Conservation (phyloP, 1,140 invertebrate species). For the Stegodyphus mimosarum region DNA sequence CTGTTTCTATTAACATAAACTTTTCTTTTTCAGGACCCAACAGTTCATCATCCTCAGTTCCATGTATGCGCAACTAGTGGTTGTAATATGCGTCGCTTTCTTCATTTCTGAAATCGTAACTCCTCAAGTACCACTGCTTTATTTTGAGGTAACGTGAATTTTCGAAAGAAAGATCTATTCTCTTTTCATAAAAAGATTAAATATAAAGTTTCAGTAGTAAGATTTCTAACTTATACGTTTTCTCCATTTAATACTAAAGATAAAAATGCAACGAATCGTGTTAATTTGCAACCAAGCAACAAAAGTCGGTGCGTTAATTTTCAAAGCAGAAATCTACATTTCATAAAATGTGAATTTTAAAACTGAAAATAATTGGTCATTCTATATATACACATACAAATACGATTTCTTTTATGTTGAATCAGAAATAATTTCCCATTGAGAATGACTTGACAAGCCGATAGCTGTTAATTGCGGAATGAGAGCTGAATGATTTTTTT, state of each 20-base stretch:
- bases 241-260: neutral
- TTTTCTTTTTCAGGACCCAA: slow-evolving; percentile 79
- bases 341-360: too few relatives aligned
- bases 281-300: neutral
- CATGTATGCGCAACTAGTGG: slow-evolving; percentile 90
- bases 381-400: too few relatives aligned
- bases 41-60: slow-evolving; percentile 90
- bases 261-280: neutral
- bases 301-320: neutral
- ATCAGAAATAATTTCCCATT: too few relatives aligned
- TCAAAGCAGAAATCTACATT: too few relatives aligned
- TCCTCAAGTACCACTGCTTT: slow-evolving; percentile 86
- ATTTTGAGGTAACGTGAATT: slow-evolving; percentile 78
- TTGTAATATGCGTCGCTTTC: slow-evolving; percentile 91
- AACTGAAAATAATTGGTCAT: too few relatives aligned
- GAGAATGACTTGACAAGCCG: too few relatives aligned
- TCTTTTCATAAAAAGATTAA: slow-evolving; percentile 66
- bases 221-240: neutral
- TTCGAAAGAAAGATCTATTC: slow-evolving; percentile 78
- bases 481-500: too few relatives aligned
- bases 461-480: too few relatives aligned
- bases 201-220: neutral
- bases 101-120: slow-evolving; percentile 93
- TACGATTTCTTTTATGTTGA: too few relatives aligned
- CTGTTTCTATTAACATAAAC: too few relatives aligned